Evolutionary conservation across 2,888 invertebrate genomes (phyloP).

Genomic region (Diaphora mendica): DNA sequence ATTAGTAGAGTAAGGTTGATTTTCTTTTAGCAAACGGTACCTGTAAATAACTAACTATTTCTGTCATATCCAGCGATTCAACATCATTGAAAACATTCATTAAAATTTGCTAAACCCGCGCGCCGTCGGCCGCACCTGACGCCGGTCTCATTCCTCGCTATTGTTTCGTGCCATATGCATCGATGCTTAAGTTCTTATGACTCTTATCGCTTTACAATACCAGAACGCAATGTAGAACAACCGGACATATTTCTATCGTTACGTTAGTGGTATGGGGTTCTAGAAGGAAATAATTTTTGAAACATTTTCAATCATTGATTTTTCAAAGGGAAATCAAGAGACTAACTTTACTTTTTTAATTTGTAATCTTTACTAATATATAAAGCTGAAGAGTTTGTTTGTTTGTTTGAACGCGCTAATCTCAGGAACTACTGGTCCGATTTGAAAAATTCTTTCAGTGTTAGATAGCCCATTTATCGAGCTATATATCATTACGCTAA

Average conservation of each 20-base stretch:
- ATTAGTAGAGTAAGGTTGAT: background rate
- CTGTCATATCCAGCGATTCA: conserved; percentile 61
- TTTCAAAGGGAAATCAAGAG: background rate
- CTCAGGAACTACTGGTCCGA: too few relatives aligned
- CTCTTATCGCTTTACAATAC: conserved; percentile 11
- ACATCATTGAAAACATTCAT: conserved; percentile 71
- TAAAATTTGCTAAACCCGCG: conserved; percentile 68
- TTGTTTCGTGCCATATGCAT: conserved; percentile 54
- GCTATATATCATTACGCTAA: too few relatives aligned
- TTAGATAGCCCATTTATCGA: too few relatives aligned
- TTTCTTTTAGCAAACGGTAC: background rate
- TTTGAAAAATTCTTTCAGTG: too few relatives aligned
- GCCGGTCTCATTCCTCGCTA: conserved; percentile 40
- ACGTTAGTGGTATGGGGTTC: conserved; percentile 5
- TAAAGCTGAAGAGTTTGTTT: too few relatives aligned
- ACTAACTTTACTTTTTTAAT: background rate
- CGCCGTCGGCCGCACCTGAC: conserved; percentile 64
- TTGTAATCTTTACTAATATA: too few relatives aligned
- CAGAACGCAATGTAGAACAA: conserved; percentile 25
- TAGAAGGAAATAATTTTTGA: conserved; percentile 30
- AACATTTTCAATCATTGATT: conserved; percentile 34
- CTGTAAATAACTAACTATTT: background rate
- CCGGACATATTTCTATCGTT: conserved; percentile 6
- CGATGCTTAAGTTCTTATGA: conserved; percentile 34
- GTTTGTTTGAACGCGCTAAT: too few relatives aligned